A percentile compares a stretch with the other conserved stretches of the same genome.
Evolutionary conservation across 1,140 invertebrate species (phyloP).

Genomic region (Zaprionus africanus): DNA sequence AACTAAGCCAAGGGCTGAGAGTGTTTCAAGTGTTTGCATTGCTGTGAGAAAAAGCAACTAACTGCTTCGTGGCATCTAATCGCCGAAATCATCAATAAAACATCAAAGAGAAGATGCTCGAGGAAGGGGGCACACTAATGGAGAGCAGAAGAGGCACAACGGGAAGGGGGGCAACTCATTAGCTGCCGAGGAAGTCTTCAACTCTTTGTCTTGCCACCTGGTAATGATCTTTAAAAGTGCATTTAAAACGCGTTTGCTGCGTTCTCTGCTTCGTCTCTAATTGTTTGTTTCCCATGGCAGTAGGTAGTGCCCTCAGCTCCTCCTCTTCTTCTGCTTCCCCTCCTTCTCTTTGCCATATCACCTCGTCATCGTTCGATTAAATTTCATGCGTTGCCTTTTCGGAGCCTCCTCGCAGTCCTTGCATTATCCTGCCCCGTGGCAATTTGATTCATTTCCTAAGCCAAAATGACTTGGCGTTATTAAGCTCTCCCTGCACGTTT

Average conservation of each 20-base stretch:
- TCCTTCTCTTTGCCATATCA: conserved; percentile 16
- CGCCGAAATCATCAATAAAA: conserved; percentile 74
- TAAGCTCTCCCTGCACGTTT: conserved; percentile 12
- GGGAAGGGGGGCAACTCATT: conserved; percentile 45
- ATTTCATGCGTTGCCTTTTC: conserved; percentile 33
- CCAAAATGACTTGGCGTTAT: conserved; percentile 33
- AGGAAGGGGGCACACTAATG: conserved; percentile 44
- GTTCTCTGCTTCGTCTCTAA: conserved; percentile 46
- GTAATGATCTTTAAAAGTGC: conserved; percentile 67
- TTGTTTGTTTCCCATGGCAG: conserved; percentile 24
- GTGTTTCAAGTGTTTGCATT: conserved; percentile 10
- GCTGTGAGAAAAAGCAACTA: conserved; percentile 12
- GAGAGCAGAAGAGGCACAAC: background rate
- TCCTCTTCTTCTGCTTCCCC: background rate
- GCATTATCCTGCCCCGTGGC: conserved; percentile 10
- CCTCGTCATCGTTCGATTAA: conserved; percentile 46
- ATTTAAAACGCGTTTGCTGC: conserved; percentile 73
- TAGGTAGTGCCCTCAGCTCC: background rate
- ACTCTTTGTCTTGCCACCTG: conserved; percentile 47
- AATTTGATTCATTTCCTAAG: conserved; percentile 18
- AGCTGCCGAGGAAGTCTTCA: conserved; percentile 20
- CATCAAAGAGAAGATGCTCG: conserved; percentile 58
- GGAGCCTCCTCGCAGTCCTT: background rate
- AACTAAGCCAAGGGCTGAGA: conserved; percentile 17
- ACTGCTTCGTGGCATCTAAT: conserved; percentile 42